Base-by-base conservation (phyloP, 1,140 invertebrate species). In the Glossosoma conforme region DNA sequence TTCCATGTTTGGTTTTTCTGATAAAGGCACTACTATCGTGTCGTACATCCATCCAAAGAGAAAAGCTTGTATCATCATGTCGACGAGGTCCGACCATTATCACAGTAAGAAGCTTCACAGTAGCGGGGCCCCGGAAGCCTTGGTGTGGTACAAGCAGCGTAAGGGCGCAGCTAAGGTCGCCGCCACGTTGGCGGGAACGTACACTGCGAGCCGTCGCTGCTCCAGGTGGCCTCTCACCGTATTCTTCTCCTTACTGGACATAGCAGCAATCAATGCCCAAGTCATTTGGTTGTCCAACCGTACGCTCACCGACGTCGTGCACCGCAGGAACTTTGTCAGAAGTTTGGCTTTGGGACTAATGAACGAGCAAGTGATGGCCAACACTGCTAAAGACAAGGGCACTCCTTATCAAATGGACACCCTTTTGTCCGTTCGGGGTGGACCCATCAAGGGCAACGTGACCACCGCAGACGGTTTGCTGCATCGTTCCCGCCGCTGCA, bases 201-300 rank as follows among this genome's bases (percentile, higher is more conserved):
- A 77, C 47, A 73, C 69, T 25, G 70, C 69, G 5, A 63, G 66
- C 59, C 64, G 73, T 36, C 62, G 69, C 37, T 70, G 69, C 38
- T 67, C 70, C 55, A 68, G 75, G 60, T 79, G 77, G 76, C 68
- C 72, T 4, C 56, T 76, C 6, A 69, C 71, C 8, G 54, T 78
- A 33, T 78, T 78, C 59, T 77, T 70, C 44, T 67, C 67, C 25
- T 52, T 77, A 11, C 53, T 78, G 9, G 74, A 78, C 58, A 69
- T 79, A 56, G 71, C 72, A n/a, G 63, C 72, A 8, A 62, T 77
- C 0, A 77, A 76, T 57, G 65, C 72, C 38, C 68, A 74, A 62
- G 66, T 77, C 2, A 56, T 73, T 28, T 73, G 69, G 67, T 59
- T 65, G 54, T 58, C 63, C 60, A 32, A 59, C 61, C 43, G 66